phyloP scores from a whole-genome alignment of 2,888 invertebrate species.

The Apoda limacodes region DNA sequence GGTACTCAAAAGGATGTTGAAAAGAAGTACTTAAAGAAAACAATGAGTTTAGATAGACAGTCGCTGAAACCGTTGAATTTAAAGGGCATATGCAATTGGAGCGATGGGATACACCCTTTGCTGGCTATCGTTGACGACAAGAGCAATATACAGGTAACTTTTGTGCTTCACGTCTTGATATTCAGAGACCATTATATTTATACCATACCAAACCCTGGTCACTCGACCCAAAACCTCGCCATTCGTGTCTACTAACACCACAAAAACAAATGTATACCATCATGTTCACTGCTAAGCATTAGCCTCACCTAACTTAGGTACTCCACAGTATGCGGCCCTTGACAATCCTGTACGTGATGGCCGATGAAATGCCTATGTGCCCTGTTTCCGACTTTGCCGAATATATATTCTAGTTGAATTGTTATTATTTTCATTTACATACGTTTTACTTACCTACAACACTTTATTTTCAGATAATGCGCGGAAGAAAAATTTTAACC shows the following conservation, averaged over 20 bases:
- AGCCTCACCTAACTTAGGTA: too few species aligned
- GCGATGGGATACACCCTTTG: slow-evolving; percentile 37
- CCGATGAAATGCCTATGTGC: too few species aligned
- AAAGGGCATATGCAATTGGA: slow-evolving; percentile 50
- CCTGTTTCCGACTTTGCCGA: too few species aligned
- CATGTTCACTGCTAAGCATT: too few species aligned
- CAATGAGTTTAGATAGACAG: slow-evolving; percentile 49
- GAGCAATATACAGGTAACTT: slow-evolving; percentile 55
- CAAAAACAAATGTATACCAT: too few species aligned
- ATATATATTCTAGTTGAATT: too few species aligned
- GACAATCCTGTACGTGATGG: too few species aligned
- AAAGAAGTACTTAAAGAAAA: slow-evolving; percentile 36
- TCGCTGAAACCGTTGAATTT: slow-evolving; percentile 50
- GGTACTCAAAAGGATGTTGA: slow-evolving; percentile 25
- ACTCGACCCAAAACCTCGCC: background rate
- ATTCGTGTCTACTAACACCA: too few species aligned
- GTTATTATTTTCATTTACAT: too few species aligned
- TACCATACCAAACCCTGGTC: background rate
- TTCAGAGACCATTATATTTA: background rate
- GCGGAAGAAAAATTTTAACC: slow-evolving; percentile 49
- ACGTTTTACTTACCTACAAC: background rate
- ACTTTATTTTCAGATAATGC: slow-evolving; percentile 49
- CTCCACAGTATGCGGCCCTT: too few species aligned
- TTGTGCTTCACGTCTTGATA: background rate
- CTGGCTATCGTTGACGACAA: slow-evolving; percentile 58